phyloP scores from a whole-genome alignment of 2,888 invertebrate genomes.

The Homarus gammarus region DNA sequence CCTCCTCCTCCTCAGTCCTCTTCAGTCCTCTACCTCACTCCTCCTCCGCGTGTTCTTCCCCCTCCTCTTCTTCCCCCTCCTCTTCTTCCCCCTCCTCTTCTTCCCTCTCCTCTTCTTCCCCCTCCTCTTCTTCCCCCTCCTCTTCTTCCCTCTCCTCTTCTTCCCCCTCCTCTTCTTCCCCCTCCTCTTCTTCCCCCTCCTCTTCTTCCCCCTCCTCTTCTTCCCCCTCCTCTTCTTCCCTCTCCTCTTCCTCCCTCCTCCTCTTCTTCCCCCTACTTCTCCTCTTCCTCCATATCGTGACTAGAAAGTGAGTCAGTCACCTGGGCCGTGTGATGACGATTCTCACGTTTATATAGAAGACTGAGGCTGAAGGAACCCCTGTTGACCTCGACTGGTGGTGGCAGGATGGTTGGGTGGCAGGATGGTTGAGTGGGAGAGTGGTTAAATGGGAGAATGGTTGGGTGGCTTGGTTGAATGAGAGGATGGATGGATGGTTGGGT shows the following conservation, averaged over 20 bases:
- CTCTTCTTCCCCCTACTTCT: too few species aligned
- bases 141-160: background rate
- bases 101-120: background rate
- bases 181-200: slow-evolving; percentile 6
- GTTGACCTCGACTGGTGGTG: too few species aligned
- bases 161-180: background rate
- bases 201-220: slow-evolving; percentile 8
- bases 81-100: background rate
- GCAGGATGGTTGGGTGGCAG: too few species aligned
- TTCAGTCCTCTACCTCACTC: background rate
- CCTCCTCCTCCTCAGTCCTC: slow-evolving; percentile 1
- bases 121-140: background rate
- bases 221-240: background rate
- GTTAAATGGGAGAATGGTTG: too few species aligned
- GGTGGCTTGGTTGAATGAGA: too few species aligned
- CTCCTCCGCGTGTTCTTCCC: background rate
- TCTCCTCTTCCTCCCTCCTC: slow-evolving; percentile 16
- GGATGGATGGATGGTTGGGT: too few species aligned
- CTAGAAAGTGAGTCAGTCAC: background rate
- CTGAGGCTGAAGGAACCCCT: too few species aligned
- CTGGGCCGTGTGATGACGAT: too few species aligned
- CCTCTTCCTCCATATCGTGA: background rate
- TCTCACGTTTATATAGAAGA: too few species aligned
- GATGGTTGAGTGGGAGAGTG: too few species aligned
- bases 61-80: background rate